Base-by-base conservation (phyloP, 1,140 invertebrate species). In the Microplitis demolitor region DNA sequence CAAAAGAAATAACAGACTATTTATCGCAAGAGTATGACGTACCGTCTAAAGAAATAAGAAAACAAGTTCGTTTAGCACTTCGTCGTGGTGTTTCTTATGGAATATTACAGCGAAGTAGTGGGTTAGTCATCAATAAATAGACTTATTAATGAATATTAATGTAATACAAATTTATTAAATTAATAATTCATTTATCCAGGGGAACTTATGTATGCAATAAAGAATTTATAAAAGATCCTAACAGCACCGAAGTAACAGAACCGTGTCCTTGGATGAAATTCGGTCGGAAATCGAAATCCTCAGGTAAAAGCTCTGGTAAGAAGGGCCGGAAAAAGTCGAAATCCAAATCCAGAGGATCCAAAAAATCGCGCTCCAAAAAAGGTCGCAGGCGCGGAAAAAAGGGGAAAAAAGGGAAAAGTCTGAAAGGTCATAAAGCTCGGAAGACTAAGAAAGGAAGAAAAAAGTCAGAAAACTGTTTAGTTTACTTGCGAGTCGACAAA, bases 1-100 rank as follows among this genome's bases (percentile, higher is more conserved):
- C 78, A 4, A 74, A 74, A 5, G 83, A 87, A 71, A 87, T 87
- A 53, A 83, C 79, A 45, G 82, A 81, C 53, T 87, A 82, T 50
- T 82, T 87, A 31, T 78, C 78, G 8, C 76, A 83, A 8, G 79
- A 85, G 63, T 85, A 84, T 66, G 74, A 83, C 11, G 63, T 85
- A 13, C 80, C 81, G 0, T 69, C 35, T 1, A 31, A 75, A 0
- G 77, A 78, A 8, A 77, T 83, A 0, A 78, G 74, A 14, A 78
- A 77, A 56, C 80, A 83, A 13, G 81, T 86, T 2, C 78, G 82
- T 6, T 14, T 84, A 2, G 83, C 84, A 2, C 74, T 87, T 3
- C 74, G 71, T n/a, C 79, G 82, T 5, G 86, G 80, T 0, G 34
- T 85, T 2, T 79, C 79, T 13, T 86, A 82, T 45, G 85, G 84